A percentile compares a stretch with the other conserved stretches of the same genome.
phyloP scores from a whole-genome alignment of 2,113 vertebrate genomes.

The Heterotis niloticus region DNA sequence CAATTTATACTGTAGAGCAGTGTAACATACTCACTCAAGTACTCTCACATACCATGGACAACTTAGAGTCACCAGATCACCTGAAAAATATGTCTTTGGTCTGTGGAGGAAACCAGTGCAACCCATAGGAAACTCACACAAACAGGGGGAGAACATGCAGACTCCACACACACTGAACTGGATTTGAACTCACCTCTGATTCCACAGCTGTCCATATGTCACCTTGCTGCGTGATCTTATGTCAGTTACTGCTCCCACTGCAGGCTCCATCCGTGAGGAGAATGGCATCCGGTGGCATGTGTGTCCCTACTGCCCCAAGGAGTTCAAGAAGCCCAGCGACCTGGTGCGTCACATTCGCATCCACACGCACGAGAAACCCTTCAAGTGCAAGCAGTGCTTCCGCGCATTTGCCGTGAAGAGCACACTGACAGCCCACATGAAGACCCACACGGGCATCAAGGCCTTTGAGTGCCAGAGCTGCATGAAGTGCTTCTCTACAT shows the following conservation, averaged over 20 bases:
- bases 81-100: too few species aligned
- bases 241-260: background rate
- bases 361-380: slow-evolving; percentile 97
- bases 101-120: too few species aligned
- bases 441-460: slow-evolving; percentile 95
- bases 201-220: too few species aligned
- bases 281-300: slow-evolving; percentile 93
- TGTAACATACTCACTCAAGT: too few species aligned
- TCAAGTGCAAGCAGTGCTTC: slow-evolving; percentile 97
- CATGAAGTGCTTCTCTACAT: slow-evolving; percentile 96
- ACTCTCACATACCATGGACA: too few species aligned
- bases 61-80: too few species aligned
- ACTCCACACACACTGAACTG: too few species aligned
- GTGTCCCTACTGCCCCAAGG: slow-evolving; percentile 92
- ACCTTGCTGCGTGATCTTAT: too few species aligned
- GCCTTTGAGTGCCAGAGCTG: slow-evolving; percentile 94
- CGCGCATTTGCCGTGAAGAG: slow-evolving; percentile 96
- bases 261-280: slow-evolving; percentile 90
- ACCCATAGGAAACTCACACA: too few species aligned
- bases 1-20: too few species aligned
- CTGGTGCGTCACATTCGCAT: slow-evolving; percentile 96
- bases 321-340: slow-evolving; percentile 97
- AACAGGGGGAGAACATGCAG: too few species aligned
- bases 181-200: too few species aligned
- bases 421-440: slow-evolving; percentile 95